Conservation (phyloP, 2,888 invertebrate genomes). For the Drosophila emarginata region DNA sequence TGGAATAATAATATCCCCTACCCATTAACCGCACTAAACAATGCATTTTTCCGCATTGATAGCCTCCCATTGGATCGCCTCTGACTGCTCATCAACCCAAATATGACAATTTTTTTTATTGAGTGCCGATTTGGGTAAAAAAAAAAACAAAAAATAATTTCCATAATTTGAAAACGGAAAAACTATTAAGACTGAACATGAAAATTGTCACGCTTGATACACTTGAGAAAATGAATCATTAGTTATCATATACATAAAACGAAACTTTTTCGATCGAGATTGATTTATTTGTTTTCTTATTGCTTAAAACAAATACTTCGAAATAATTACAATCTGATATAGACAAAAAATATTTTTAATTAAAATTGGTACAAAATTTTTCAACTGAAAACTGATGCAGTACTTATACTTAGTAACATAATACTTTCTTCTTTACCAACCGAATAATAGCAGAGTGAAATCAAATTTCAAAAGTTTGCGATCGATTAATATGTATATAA, state of each 20-base stretch:
- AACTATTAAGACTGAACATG: not conserved
- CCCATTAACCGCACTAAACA: not conserved
- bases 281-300: too few species aligned
- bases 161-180: not conserved
- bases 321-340: not conserved
- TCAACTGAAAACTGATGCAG: not conserved
- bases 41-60: slow-evolving; percentile 2
- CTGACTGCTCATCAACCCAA: not conserved
- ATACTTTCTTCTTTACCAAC: not conserved
- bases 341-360: not conserved
- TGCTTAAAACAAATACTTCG: not conserved
- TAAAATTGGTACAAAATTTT: not conserved
- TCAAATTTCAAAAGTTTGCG: not conserved
- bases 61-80: not conserved
- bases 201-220: not conserved
- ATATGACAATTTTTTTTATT: not conserved
- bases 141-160: not conserved
- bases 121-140: not conserved
- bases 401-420: not conserved
- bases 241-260: too few species aligned
- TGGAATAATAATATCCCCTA: too few species aligned
- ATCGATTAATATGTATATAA: not conserved
- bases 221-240: not conserved
- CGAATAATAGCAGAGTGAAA: not conserved
- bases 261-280: too few species aligned